These are phyloP conservation scores for Apodemia mormo DNA, from an alignment of 2,888 invertebrate genomes.

Conservation along the genomic window DNA sequence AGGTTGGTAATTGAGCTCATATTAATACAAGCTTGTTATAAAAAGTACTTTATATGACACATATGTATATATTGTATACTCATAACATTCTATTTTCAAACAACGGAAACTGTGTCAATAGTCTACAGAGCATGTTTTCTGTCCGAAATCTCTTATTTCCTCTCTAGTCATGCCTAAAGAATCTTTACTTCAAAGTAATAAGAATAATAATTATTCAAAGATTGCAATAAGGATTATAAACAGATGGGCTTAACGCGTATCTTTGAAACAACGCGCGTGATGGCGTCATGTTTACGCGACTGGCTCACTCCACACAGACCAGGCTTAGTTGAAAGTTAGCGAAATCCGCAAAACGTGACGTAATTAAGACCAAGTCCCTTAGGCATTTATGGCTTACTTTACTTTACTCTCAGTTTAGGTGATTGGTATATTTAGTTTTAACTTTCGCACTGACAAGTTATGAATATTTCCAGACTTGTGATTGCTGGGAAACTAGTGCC, in stretches of 20 bases:
- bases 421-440: conserved; percentile 5
- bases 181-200: not conserved
- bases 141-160: too few relatives aligned
- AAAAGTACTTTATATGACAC: too few relatives aligned
- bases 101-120: too few relatives aligned
- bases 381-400: conserved; percentile 37
- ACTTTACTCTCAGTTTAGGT: conserved; percentile 34
- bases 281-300: conserved; percentile 45
- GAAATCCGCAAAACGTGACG: conserved; percentile 64
- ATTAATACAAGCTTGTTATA: too few relatives aligned
- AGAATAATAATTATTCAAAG: not conserved
- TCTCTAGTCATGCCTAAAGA: too few relatives aligned
- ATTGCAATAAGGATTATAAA: conserved; percentile 47
- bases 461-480: not conserved
- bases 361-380: conserved; percentile 55
- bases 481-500: not conserved
- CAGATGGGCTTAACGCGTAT: conserved; percentile 65
- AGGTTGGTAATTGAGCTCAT: too few relatives aligned
- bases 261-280: conserved; percentile 59
- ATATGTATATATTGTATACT: too few relatives aligned
- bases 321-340: conserved; percentile 58
- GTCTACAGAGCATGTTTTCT: too few relatives aligned
- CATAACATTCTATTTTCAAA: too few relatives aligned
- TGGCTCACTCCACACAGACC: conserved; percentile 48
- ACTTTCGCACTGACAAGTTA: not conserved